These are phyloP conservation scores for Natrix natrix DNA, from an alignment of 2,797 vertebrate species.

Conservation along the genomic window DNA sequence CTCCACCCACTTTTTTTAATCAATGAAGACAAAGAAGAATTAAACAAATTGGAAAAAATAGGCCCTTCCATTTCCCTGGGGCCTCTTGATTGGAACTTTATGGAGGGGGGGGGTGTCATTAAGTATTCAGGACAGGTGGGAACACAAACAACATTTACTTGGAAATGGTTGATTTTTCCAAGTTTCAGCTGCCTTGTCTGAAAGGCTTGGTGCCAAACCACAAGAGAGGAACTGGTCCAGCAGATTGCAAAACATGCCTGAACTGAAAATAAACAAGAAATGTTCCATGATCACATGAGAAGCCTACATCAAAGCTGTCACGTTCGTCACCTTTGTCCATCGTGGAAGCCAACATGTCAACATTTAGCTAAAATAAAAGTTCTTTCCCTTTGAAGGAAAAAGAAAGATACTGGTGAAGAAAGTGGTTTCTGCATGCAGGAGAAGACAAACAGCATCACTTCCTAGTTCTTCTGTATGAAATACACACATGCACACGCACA, in stretches of 20 bases:
- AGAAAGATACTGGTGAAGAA: not conserved
- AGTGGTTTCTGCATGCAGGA: not conserved
- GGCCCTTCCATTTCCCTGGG: not conserved
- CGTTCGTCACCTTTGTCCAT: not conserved
- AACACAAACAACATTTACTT: not conserved
- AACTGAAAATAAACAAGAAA: not conserved
- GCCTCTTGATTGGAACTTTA: not conserved
- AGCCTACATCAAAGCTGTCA: not conserved
- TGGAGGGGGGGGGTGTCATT: not conserved
- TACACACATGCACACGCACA: too few relatives aligned
- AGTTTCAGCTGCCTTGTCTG: not conserved
- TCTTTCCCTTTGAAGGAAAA: not conserved
- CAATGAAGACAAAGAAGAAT: not conserved
- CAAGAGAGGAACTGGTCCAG: not conserved
- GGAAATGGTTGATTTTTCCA: not conserved
- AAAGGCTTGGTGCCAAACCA: not conserved
- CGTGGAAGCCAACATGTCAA: not conserved
- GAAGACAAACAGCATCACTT: not conserved
- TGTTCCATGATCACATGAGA: not conserved
- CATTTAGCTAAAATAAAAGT: not conserved
- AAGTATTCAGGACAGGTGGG: not conserved
- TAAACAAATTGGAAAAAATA: not conserved
- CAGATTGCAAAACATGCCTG: not conserved
- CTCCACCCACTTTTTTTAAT: not conserved
- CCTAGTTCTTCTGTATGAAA: not conserved